These are phyloP conservation scores for Druceiella hillmani DNA, from an alignment of 2,888 invertebrate species.

Conservation along the genomic window DNA sequence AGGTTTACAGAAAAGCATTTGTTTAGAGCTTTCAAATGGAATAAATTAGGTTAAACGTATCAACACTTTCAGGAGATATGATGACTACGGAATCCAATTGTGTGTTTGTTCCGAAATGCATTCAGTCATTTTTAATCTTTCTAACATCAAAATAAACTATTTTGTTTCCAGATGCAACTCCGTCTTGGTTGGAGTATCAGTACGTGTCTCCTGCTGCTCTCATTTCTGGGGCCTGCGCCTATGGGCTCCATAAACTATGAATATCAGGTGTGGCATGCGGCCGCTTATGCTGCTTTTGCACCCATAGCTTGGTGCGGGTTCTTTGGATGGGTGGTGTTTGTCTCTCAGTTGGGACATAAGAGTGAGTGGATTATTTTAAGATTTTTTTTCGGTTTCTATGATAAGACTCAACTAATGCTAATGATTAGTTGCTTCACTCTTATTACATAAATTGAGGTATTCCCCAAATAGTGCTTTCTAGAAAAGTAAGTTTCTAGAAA, in stretches of 20 bases:
- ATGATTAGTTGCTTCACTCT: too few species aligned
- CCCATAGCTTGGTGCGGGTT: slow-evolving; percentile 54
- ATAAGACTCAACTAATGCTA: too few species aligned
- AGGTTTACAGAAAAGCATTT: too few species aligned
- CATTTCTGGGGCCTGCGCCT: slow-evolving; percentile 48
- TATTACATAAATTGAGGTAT: too few species aligned
- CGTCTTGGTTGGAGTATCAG: slow-evolving; percentile 39
- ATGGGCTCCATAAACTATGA: slow-evolving; percentile 48
- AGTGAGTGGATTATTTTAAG: not conserved
- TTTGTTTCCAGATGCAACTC: slow-evolving; percentile 35
- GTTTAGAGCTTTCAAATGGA: too few species aligned
- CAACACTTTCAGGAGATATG: too few species aligned
- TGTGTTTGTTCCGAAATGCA: too few species aligned
- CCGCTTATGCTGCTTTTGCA: slow-evolving; percentile 51
- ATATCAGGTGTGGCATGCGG: slow-evolving; percentile 46
- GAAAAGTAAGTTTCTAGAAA: too few species aligned
- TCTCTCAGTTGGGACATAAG: slow-evolving; percentile 4
- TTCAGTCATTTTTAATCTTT: not conserved
- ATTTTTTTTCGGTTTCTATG: too few species aligned
- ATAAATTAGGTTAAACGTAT: too few species aligned
- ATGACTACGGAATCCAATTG: too few species aligned
- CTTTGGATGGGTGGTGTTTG: slow-evolving; percentile 34
- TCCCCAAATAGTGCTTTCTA: too few species aligned
- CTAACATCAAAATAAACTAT: not conserved
- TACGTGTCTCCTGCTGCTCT: slow-evolving; percentile 34